Percentiles rank a stretch among this genome's conserved stretches.
These are phyloP conservation scores for Eristalis tenax DNA, from an alignment of 2,888 invertebrate species.

Conservation along the genomic window DNA sequence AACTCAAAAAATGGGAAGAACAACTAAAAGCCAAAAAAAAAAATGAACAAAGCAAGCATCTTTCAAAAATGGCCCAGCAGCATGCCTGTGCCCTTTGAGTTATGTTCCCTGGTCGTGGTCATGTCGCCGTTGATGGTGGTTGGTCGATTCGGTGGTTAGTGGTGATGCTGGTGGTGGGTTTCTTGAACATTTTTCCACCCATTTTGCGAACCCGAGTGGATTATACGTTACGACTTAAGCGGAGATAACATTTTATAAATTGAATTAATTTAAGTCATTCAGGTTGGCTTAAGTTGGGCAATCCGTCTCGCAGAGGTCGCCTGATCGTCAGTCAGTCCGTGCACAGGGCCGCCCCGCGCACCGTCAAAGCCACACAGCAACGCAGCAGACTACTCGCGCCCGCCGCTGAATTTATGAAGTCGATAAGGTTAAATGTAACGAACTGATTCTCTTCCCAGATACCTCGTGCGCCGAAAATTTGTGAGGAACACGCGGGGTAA, in stretches of 20 bases:
- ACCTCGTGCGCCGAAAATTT: constrained; percentile 24
- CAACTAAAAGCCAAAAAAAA: background rate
- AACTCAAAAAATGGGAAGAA: background rate
- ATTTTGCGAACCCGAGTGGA: constrained; percentile 15
- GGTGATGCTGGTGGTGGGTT: background rate
- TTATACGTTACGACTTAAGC: constrained; percentile 40
- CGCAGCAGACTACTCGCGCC: constrained; percentile 15
- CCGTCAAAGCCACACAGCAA: background rate
- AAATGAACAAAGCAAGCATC: background rate
- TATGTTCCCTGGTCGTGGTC: background rate
- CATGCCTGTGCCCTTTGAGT: constrained; percentile 46
- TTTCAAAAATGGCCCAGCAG: constrained; percentile 28
- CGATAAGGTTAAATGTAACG: constrained; percentile 70
- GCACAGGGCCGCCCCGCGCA: background rate
- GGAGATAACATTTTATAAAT: constrained; percentile 57
- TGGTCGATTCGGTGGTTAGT: background rate
- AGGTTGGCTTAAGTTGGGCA: constrained; percentile 66
- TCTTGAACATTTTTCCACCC: constrained; percentile 9
- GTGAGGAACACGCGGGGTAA: constrained; percentile 5
- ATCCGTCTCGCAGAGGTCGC: constrained; percentile 54
- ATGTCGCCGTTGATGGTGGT: background rate
- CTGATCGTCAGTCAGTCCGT: constrained; percentile 1
- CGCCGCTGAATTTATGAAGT: constrained; percentile 58
- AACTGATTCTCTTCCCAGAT: constrained; percentile 48
- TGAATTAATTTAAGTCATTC: constrained; percentile 63